Evolutionary conservation across 1,140 invertebrate species (phyloP).

Genomic region (Drosophila burlai): DNA sequence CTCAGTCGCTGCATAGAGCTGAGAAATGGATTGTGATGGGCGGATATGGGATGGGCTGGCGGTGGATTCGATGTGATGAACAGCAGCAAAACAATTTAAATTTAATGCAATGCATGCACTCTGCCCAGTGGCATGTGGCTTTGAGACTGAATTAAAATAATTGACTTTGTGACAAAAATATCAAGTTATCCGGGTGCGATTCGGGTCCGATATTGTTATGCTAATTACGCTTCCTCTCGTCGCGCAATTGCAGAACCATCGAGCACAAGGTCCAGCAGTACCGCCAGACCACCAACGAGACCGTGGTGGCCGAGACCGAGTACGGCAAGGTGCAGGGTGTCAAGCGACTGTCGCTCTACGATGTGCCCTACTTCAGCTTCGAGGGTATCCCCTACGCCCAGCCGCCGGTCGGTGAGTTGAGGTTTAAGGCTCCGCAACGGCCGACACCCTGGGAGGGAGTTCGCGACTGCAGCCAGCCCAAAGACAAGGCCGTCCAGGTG

Average conservation of each 20-base stretch:
- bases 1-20: conserved; percentile 1
- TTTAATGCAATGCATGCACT: conserved; percentile 61
- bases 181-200: conserved; percentile 43
- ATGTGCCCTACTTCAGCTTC: conserved; percentile 85
- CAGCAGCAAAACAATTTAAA: conserved; percentile 73
- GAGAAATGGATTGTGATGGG: conserved; percentile 19
- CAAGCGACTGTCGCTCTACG: conserved; percentile 69
- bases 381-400: conserved; percentile 87
- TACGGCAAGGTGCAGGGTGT: conserved; percentile 76
- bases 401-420: conserved; percentile 86
- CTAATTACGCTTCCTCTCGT: conserved; percentile 40
- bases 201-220: conserved; percentile 39
- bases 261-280: conserved; percentile 80
- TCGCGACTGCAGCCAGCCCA: conserved; percentile 77
- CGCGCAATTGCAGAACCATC: conserved; percentile 62
- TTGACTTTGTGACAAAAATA: conserved; percentile 61
- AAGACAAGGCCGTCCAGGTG: conserved; percentile 83
- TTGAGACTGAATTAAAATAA: conserved; percentile 66
- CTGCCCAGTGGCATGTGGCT: conserved; percentile 46
- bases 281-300: conserved; percentile 74
- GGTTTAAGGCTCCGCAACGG: conserved; percentile 86
- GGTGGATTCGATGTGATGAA: conserved; percentile 45
- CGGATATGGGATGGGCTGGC: conserved; percentile 20
- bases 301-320: conserved; percentile 69
- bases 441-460: conserved; percentile 77